Conservation (phyloP, 30 jellyfish, hydroid and myxozoan genomes). For the Euphysa ruthae region DNA sequence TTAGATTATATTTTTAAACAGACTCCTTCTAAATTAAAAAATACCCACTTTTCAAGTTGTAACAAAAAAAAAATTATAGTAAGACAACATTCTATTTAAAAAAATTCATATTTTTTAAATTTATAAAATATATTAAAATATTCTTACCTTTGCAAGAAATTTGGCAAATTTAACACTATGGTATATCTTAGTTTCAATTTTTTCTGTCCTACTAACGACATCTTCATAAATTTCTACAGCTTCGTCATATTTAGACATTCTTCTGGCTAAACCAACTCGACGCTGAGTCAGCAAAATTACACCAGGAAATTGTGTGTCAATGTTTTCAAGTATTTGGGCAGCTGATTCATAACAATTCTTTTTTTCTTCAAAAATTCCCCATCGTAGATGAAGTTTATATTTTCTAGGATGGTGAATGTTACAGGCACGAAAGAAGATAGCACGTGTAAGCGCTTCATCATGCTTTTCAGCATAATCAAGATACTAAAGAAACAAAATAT, state of each 20-base stretch:
- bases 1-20: too few species aligned
- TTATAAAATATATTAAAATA: neutral
- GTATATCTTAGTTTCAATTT: constrained; percentile 70
- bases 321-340: constrained; percentile 36
- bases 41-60: too few species aligned
- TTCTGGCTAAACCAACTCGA: constrained; percentile 70
- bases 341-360: constrained; percentile 38
- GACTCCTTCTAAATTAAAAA: too few species aligned
- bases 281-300: constrained; percentile 61
- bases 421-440: constrained; percentile 72
- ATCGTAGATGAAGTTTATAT: constrained; percentile 47
- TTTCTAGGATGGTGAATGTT: constrained; percentile 60
- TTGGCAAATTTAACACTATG: constrained; percentile 60
- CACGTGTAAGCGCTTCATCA: constrained; percentile 19
- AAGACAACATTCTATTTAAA: too few species aligned
- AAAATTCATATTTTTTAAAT: neutral
- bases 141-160: constrained; percentile 39
- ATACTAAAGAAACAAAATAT: constrained; percentile 38
- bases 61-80: too few species aligned
- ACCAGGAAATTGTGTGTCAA: constrained; percentile 74
- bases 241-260: constrained; percentile 39
- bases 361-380: constrained; percentile 92
- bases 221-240: constrained; percentile 45
- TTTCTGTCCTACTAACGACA: constrained; percentile 48
- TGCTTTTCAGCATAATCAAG: constrained; percentile 44